A percentile compares a stretch with the other conserved stretches of the same genome.
Evolutionary conservation across 1,140 invertebrate species (phyloP).

Genomic region (Microplitis demolitor): DNA sequence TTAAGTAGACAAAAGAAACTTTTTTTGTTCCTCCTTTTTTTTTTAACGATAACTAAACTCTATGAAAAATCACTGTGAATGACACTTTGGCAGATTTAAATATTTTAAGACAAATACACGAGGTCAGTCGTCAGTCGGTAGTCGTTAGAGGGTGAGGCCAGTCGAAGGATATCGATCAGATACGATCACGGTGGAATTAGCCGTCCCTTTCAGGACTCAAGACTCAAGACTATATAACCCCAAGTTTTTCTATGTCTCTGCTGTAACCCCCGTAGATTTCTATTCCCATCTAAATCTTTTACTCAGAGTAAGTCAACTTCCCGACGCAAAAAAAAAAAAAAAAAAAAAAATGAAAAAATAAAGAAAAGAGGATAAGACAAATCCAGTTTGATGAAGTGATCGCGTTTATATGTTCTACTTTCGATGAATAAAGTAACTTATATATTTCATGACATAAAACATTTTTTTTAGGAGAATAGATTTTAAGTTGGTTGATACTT

Average conservation of each 20-base stretch:
- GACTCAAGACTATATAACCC: conserved; percentile 32
- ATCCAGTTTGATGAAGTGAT: background rate
- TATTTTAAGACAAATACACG: conserved; percentile 12
- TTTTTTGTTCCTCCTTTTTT: background rate
- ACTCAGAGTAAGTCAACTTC: background rate
- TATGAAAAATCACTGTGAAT: background rate
- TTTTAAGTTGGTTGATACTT: too few relatives aligned
- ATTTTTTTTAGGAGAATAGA: too few relatives aligned
- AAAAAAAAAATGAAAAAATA: background rate
- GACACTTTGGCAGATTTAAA: conserved; percentile 20
- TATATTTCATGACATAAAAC: too few relatives aligned
- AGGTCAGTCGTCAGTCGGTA: conserved; percentile 16
- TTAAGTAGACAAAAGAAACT: background rate
- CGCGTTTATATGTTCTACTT: background rate
- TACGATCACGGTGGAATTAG: conserved; percentile 59
- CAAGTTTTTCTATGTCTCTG: conserved; percentile 30
- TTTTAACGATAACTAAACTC: too few relatives aligned
- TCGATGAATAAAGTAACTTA: too few relatives aligned
- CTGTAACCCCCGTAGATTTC: conserved; percentile 3
- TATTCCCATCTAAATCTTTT: background rate
- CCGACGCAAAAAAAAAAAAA: background rate
- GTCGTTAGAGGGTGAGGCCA: conserved; percentile 23
- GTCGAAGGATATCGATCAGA: conserved; percentile 58
- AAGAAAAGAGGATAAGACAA: background rate
- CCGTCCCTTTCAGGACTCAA: conserved; percentile 56